Evolutionary conservation across 2,113 vertebrate species (phyloP).

Genomic region (Cebidichthys violaceus): DNA sequence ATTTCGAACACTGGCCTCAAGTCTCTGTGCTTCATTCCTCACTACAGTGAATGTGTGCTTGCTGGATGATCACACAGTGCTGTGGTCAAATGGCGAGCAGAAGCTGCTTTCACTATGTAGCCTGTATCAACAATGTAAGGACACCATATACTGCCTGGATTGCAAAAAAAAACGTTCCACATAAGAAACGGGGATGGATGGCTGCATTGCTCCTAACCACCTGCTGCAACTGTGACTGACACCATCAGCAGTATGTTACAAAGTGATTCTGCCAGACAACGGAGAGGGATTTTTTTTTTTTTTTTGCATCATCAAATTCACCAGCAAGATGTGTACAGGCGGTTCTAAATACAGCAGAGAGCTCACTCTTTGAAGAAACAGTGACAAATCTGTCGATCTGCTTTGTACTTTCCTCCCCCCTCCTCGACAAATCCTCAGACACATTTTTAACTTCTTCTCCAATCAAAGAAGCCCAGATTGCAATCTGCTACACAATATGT

Average conservation of each 20-base stretch:
- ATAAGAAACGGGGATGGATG: slow-evolving; percentile 13
- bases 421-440: slow-evolving; percentile 61
- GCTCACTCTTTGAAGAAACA: slow-evolving; percentile 40
- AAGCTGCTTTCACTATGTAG: background rate
- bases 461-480: slow-evolving; percentile 80
- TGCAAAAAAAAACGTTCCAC: background rate
- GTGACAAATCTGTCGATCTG: slow-evolving; percentile 66
- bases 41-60: slow-evolving; percentile 1
- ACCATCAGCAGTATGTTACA: slow-evolving; percentile 43
- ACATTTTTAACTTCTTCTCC: slow-evolving; percentile 75
- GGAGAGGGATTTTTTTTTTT: slow-evolving; percentile 36
- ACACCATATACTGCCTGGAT: slow-evolving; percentile 29
- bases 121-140: slow-evolving; percentile 10
- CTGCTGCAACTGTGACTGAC: slow-evolving; percentile 25
- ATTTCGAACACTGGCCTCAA: background rate
- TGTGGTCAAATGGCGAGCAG: background rate
- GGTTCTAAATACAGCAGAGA: slow-evolving; percentile 31
- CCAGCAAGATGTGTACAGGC: slow-evolving; percentile 18
- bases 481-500: slow-evolving; percentile 85
- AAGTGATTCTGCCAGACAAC: slow-evolving; percentile 47
- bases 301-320: slow-evolving; percentile 14
- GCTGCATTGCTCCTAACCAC: slow-evolving; percentile 2
- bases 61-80: slow-evolving; percentile 1
- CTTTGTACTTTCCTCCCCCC: slow-evolving; percentile 21
- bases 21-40: background rate